Conservation (phyloP, 2,113 vertebrate species). For the Fulica atra region DNA sequence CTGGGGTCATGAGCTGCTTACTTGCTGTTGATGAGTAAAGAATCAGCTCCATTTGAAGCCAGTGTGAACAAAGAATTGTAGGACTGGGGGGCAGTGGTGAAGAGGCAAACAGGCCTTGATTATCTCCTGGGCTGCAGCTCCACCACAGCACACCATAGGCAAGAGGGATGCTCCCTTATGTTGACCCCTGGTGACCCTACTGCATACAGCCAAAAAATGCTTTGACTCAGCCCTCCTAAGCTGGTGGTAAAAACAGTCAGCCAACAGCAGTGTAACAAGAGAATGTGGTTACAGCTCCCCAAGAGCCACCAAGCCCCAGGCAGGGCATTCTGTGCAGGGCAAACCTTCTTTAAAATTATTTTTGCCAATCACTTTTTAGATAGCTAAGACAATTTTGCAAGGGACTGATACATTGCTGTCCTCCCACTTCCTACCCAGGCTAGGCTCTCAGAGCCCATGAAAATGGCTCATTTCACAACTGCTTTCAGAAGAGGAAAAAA, state of each 20-base stretch:
- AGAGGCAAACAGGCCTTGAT: not conserved
- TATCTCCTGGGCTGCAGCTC: not conserved
- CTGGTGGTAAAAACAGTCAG: not conserved
- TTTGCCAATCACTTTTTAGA: not conserved
- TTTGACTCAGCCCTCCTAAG: not conserved
- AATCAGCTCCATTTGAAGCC: not conserved
- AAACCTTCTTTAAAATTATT: not conserved
- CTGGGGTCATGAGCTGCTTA: slow-evolving; percentile 14
- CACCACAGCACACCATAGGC: not conserved
- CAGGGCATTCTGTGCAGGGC: not conserved
- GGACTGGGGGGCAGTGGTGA: not conserved
- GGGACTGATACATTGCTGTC: not conserved
- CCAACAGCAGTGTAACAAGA: not conserved
- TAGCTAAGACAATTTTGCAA: not conserved
- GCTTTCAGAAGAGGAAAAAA: not conserved
- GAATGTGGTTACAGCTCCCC: not conserved
- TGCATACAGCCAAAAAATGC: not conserved
- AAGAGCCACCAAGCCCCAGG: not conserved
- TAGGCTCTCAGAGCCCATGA: not conserved
- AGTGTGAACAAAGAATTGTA: not conserved
- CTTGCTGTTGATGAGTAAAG: slow-evolving; percentile 2
- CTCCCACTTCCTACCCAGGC: not conserved
- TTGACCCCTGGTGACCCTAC: not conserved
- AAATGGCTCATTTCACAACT: not conserved
- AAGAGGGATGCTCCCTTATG: not conserved